A percentile compares a stretch with the other conserved stretches of the same genome.
Evolutionary conservation across 2,888 invertebrate species (phyloP).

Genomic region (Heliconius hortense): DNA sequence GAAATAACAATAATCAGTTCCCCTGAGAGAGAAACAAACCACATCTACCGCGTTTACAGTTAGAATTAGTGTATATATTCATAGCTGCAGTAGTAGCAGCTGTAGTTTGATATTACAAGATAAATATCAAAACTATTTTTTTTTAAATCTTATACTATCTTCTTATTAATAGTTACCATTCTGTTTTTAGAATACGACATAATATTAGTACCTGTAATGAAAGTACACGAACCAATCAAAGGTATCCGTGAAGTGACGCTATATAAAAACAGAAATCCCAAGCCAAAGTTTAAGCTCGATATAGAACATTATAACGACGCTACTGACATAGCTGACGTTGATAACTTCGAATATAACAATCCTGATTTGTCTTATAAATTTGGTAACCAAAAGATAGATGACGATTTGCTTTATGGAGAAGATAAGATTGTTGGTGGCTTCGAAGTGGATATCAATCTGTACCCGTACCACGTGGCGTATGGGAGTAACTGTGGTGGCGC

Average conservation of each 20-base stretch:
- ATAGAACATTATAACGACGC: slow-evolving; percentile 63
- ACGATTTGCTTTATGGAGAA: slow-evolving; percentile 50
- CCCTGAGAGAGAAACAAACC: neutral
- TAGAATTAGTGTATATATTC: no score
- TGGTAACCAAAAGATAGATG: slow-evolving; percentile 19
- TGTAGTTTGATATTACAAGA: no score
- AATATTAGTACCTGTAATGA: slow-evolving; percentile 59
- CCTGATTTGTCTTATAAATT: slow-evolving; percentile 33
- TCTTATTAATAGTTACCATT: neutral
- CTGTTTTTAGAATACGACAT: slow-evolving; percentile 60
- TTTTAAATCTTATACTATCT: neutral
- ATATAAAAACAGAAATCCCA: slow-evolving; percentile 37
- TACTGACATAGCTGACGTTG: slow-evolving; percentile 59
- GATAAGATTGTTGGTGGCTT: slow-evolving; percentile 73
- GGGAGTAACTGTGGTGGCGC: slow-evolving; percentile 74
- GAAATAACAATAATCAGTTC: no score
- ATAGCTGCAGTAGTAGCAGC: no score
- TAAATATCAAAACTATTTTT: no score
- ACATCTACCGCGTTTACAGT: neutral
- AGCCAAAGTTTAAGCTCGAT: slow-evolving; percentile 53
- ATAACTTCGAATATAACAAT: slow-evolving; percentile 59
- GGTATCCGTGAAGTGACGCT: slow-evolving; percentile 12
- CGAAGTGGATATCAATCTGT: slow-evolving; percentile 69
- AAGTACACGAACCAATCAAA: slow-evolving; percentile 27
- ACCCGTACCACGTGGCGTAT: slow-evolving; percentile 74